Base-by-base conservation (phyloP, 2,888 invertebrate genomes). In the Syrphus vitripennis region DNA sequence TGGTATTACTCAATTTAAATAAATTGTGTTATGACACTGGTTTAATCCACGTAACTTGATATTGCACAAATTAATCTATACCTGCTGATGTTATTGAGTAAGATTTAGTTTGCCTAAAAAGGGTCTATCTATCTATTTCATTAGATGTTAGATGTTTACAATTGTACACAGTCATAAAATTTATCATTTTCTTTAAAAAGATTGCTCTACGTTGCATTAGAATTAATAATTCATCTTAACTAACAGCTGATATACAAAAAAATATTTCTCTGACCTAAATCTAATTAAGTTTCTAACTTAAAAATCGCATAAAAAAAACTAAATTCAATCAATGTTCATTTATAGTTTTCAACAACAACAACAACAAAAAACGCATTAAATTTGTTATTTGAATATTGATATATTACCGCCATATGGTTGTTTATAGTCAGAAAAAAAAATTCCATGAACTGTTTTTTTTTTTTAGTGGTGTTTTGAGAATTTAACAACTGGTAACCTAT, bases 371-470 rank as follows among this genome's bases (percentile, higher is more conserved):
- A 57, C 16, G 19, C 10, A 71, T 55, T 57, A 57, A 65, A 70
- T 59, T 69, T n/a, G n/a, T n/a, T 40, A 50, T 42, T 53, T 19
- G 34, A 40, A 57, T 34, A 50, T 71, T 82, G 71, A 82, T 61
- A 74, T 78, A 83, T 78, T 69, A 78, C 74, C 72, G 45, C 69
- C 78, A 83, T 74, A 72, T 78, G 83, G 67, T 74, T 21, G 14
- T 45, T 59, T 26, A 53, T 4, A 4, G 6, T 4, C 6, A 53
- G n/a, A 26, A 53, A 9, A 26, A 55, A 29, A 26, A 34, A 34
- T 69, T 76, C 76, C 29, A 19, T n/a, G 48, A 69, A 77, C 45
- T 45, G 55, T 42, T 9, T 4, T n/a, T 19, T 19, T 14, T 10
- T 45, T 55, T 55, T 55, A 55, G 29, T 55, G 29, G 1, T 45